Evolutionary conservation across 35 echinoderm and acorn worm genomes (phyloP).

Genomic region (Lytechinus pictus): DNA sequence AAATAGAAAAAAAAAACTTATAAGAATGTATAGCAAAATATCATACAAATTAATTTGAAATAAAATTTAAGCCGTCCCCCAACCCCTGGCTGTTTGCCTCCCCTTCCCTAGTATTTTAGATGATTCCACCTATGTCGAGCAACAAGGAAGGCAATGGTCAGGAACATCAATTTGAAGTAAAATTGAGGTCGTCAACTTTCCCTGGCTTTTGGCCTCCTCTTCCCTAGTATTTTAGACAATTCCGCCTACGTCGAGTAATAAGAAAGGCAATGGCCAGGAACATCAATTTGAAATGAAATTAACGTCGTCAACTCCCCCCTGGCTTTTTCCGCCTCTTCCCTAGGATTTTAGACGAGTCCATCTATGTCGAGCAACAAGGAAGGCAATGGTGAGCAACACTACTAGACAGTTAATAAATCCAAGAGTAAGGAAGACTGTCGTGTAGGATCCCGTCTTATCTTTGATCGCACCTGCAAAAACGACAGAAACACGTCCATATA

Average conservation of each 20-base stretch:
- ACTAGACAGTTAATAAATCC: not conserved
- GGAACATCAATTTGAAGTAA: not conserved
- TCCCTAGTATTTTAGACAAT: no score
- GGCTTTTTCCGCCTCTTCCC: no score
- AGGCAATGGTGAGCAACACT: not conserved
- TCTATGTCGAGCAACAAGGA: not conserved
- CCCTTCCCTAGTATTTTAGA: no score
- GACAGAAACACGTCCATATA: not conserved
- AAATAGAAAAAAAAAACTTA: no score
- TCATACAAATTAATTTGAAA: no score
- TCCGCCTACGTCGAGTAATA: not conserved
- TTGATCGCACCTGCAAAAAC: not conserved
- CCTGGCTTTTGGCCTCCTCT: no score
- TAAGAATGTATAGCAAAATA: no score
- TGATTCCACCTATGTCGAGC: not conserved
- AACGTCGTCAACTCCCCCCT: no score
- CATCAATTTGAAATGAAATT: not conserved
- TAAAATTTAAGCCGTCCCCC: no score
- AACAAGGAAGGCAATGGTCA: not conserved
- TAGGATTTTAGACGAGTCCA: no score
- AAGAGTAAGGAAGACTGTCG: not conserved
- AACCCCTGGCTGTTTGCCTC: no score
- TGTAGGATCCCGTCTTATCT: not conserved
- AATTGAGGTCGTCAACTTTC: no score
- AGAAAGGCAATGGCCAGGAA: not conserved